Evolutionary conservation across 2,797 vertebrate species (phyloP).

Genomic region (Alexandromys oeconomus): DNA sequence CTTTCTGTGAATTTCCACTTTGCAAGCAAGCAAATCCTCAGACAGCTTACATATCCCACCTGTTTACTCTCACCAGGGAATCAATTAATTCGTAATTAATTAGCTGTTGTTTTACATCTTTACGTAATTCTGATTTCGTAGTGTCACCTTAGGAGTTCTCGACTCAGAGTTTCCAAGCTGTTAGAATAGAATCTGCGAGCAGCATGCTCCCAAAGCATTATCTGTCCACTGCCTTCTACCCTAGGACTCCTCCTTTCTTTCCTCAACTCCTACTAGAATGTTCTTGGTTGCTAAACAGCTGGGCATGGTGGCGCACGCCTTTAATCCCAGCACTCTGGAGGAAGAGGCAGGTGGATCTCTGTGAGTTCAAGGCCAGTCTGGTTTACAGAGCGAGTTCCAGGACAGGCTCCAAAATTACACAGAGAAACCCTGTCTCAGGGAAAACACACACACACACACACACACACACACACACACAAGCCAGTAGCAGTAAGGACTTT

Average conservation of each 20-base stretch:
- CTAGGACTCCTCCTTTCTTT: background rate
- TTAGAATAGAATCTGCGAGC: background rate
- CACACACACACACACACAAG: background rate
- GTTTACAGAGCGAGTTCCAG: no score
- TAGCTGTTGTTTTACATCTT: background rate
- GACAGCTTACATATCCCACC: background rate
- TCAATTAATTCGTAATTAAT: background rate
- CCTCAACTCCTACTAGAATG: background rate
- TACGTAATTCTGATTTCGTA: background rate
- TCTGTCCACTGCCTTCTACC: background rate
- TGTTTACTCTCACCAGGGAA: background rate
- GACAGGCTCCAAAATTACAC: no score
- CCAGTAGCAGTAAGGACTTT: background rate
- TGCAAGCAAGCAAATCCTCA: slow-evolving; percentile 7
- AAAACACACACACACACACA: background rate
- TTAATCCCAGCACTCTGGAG: no score
- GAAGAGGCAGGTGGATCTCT: no score
- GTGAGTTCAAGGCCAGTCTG: no score
- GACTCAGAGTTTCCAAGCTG: background rate
- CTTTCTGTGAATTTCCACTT: background rate
- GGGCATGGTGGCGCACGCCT: no score
- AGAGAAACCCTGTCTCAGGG: no score
- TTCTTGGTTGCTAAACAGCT: background rate
- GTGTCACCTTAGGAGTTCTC: background rate
- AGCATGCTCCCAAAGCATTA: background rate